Evolutionary conservation across 2,888 invertebrate species (phyloP).

Genomic region (Perithous albicinctus): DNA sequence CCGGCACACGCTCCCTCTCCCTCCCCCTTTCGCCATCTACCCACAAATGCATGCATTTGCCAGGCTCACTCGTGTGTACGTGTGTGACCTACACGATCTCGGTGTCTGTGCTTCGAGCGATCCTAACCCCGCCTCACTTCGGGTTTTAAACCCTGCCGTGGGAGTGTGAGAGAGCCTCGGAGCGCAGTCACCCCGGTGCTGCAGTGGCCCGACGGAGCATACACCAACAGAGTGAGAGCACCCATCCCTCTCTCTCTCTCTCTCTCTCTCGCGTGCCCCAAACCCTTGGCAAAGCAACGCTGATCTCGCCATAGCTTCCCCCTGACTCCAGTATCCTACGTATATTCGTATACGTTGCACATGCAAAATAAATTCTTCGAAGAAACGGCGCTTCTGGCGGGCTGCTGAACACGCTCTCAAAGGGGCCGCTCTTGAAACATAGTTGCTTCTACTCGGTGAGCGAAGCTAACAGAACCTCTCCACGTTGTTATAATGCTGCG

Average conservation of each 20-base stretch:
- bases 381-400: conserved; percentile 62
- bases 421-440: conserved; percentile 26
- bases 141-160: conserved; percentile 57
- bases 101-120: conserved; percentile 57
- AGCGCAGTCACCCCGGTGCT: conserved; percentile 52
- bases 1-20: conserved; percentile 70
- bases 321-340: conserved; percentile 21
- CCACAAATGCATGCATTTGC: conserved; percentile 74
- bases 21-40: conserved; percentile 43
- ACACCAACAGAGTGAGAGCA: conserved; percentile 20
- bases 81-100: conserved; percentile 66
- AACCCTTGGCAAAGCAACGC: conserved; percentile 44
- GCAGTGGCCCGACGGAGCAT: conserved; percentile 21
- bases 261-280: conserved; percentile 36
- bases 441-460: conserved; percentile 55
- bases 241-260: conserved; percentile 4
- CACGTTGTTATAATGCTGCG: conserved; percentile 6
- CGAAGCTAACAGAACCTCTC: conserved; percentile 37
- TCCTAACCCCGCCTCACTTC: conserved; percentile 64
- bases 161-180: conserved; percentile 39
- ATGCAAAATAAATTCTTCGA: conserved; percentile 74
- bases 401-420: conserved; percentile 61
- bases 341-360: conserved; percentile 65
- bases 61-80: conserved; percentile 68
- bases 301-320: conserved; percentile 54